These are phyloP conservation scores for Muricea muricata DNA, from an alignment of 92 coral and sea anemone species.

Conservation along the genomic window DNA sequence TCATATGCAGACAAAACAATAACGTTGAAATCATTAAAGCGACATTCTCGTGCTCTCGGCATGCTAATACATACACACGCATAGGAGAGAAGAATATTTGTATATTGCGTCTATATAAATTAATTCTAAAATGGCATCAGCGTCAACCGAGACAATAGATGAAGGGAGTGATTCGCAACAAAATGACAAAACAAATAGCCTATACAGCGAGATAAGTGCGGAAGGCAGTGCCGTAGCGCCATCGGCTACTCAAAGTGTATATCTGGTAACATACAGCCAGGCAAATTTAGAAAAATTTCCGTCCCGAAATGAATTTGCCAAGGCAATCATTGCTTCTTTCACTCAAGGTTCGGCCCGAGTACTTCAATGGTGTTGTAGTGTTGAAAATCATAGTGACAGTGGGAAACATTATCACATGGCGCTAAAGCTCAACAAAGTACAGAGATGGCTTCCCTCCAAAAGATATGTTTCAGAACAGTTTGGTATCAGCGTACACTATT, in stretches of 20 bases:
- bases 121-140: not conserved
- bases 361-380: constrained; percentile 40
- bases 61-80: no score
- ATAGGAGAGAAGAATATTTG: no score
- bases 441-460: constrained; percentile 61
- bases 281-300: not conserved
- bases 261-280: no score
- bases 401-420: constrained; percentile 58
- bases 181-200: no score
- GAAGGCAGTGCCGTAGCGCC: not conserved
- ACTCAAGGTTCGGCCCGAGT: constrained; percentile 14
- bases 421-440: constrained; percentile 37
- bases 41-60: no score
- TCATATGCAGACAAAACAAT: no score
- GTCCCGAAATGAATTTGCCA: not conserved
- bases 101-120: no score
- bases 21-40: no score
- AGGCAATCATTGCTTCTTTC: not conserved
- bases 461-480: constrained; percentile 34
- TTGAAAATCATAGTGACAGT: constrained; percentile 22
- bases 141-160: not conserved
- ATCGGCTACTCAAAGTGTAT: not conserved
- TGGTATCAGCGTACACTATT: constrained; percentile 49
- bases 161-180: not conserved
- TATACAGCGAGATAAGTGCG: not conserved